Conservation (phyloP, 2,888 invertebrate genomes). For the Hydraecia micacea region DNA sequence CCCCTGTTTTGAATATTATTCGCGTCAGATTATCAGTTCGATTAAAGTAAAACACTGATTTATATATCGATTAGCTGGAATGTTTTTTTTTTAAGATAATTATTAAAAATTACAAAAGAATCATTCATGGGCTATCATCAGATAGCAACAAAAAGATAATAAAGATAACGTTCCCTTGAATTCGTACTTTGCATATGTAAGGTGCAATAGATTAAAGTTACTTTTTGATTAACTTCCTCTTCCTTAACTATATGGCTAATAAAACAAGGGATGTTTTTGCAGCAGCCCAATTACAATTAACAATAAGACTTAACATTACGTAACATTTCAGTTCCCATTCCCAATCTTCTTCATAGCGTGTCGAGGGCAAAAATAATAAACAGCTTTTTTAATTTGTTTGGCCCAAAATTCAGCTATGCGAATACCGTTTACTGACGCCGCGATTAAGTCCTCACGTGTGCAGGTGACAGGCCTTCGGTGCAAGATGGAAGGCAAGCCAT, state of each 20-base stretch:
- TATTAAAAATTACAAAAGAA: slow-evolving; percentile 43
- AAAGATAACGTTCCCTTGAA: slow-evolving; percentile 28
- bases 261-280: not conserved
- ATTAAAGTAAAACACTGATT: slow-evolving; percentile 68
- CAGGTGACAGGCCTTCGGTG: no score
- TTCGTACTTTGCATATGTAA: slow-evolving; percentile 20
- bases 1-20: slow-evolving; percentile 61
- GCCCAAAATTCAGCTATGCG: no score
- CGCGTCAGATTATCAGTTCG: slow-evolving; percentile 66
- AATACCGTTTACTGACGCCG: no score
- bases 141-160: slow-evolving; percentile 9
- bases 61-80: slow-evolving; percentile 66
- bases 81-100: slow-evolving; percentile 34
- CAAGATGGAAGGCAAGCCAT: no score
- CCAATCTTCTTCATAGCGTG: not conserved
- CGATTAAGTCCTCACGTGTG: no score
- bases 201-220: slow-evolving; percentile 23
- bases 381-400: no score
- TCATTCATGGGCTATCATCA: slow-evolving; percentile 11
- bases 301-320: not conserved
- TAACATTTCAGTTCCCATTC: not conserved
- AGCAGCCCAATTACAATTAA: not conserved
- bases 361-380: no score
- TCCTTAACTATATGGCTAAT: not conserved
- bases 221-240: not conserved